Conservation (phyloP, 2,888 invertebrate genomes). For the Tortrix viridana region DNA sequence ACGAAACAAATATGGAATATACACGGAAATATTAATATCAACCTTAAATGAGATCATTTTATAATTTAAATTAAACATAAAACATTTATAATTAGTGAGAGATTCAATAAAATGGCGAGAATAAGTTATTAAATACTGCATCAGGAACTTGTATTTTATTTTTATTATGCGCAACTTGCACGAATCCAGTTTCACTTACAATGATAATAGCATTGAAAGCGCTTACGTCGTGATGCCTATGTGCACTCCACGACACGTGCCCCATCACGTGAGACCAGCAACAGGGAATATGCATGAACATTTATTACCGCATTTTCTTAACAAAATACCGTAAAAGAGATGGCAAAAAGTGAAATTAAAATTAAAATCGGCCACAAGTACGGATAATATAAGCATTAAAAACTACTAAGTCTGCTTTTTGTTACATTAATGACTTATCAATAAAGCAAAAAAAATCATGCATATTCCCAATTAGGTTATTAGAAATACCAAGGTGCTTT, state of each 20-base stretch:
- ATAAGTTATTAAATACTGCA: slow-evolving; percentile 62
- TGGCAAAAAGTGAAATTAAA: no score
- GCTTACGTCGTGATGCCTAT: neutral
- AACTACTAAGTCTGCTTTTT: no score
- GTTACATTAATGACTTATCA: no score
- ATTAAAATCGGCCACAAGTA: no score
- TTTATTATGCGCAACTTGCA: slow-evolving; percentile 27
- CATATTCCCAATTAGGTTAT: no score
- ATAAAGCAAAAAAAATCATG: no score
- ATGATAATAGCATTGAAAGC: neutral
- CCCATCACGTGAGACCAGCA: neutral
- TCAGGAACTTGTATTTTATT: slow-evolving; percentile 62
- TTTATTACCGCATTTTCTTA: no score
- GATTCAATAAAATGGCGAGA: slow-evolving; percentile 65
- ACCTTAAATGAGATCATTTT: slow-evolving; percentile 49
- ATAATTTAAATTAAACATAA: slow-evolving; percentile 38
- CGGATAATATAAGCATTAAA: no score
- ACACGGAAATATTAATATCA: slow-evolving; percentile 30
- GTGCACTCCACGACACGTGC: neutral
- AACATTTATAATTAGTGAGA: slow-evolving; percentile 54
- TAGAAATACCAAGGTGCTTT: no score
- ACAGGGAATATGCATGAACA: no score
- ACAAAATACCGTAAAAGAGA: no score
- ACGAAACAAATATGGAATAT: slow-evolving; percentile 31
- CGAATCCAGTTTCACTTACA: neutral